Base-by-base conservation (phyloP, 2,113 vertebrate species). In the Scopus umbretta region DNA sequence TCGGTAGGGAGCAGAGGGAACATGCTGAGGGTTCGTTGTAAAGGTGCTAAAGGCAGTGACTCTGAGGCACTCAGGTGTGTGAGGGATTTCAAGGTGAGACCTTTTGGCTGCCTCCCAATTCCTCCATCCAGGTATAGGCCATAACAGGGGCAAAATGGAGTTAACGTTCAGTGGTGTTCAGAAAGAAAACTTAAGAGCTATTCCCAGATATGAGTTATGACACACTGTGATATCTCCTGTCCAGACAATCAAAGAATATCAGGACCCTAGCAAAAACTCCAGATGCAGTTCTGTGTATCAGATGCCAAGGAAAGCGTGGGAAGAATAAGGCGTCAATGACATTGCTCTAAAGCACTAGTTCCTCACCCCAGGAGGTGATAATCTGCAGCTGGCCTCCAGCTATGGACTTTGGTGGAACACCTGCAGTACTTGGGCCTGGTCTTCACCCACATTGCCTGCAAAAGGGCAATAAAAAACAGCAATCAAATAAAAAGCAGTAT, bases 1-100 rank as follows among this genome's bases (percentile, higher is more conserved):
- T 55, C 23, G n/a, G 26, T 34, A 7, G 68, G 49, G 42, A 85
- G 16, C 38, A 29, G 9, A 40, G 19, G 14, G 12, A 61, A 27
- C 9, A 4, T 3, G 16, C 13, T n/a, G 27, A 75, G 40, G 14
- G 27, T 21, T 49, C 0, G 0, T 26, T 61, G 40, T 2, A 1
- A 32, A 61, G 43, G 23, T 59, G 26, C 7, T 55, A 30, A 68
- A 68, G 9, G 7, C 29, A 45, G 10, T 9, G 32, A 20, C 36
- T 43, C 10, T 14, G 50, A 80, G 10, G 29, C 4, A 34, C 6
- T 43, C 22, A 9, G 16, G 12, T 21, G 6, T 7, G 12, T 32
- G 74, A 72, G 32, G 25, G 23, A 42, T 67, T 62, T 70, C 40
- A 65, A 34, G 17, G 30, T 50, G 27, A 79, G 20, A 65, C 11